Base-by-base conservation (phyloP, 2,113 vertebrate species). In the Bubalus kerabau region DNA sequence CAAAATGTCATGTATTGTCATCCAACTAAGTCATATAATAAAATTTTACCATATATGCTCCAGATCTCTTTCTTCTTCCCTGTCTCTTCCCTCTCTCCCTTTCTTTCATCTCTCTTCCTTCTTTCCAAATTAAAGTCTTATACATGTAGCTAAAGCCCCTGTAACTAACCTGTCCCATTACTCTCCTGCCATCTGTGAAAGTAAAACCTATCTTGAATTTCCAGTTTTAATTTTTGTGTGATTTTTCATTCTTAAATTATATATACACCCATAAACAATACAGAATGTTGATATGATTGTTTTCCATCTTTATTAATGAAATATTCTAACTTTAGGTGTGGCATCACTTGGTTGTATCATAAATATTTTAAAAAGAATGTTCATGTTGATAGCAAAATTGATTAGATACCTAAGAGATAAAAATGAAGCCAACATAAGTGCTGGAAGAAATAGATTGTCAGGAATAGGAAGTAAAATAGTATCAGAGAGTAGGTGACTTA, bases 331-430 rank as follows among this genome's bases (percentile, higher is more conserved):
- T 12, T 95, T 82, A 59, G 2, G 30, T 84, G 43, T 74, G 82
- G 19, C 40, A 52, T 56, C 28, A 43, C 78, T 67, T 17, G 30
- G 36, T 67, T 97, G 52, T 60, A 50, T 84, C 76, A n/a, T 36
- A 74, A 59, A 40, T 71, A 56, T 91, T 90, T 81, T 83, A 56
- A 59, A 83, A 64, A 96, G 28, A 62, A 62, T 93, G 97, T 90
- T 94, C 56, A 86, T 36, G 15, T 88, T 62, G 71, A 19, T 82
- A 86, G 8, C 48, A 56, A 93, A 94, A 89, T 26, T 91, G 59
- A 67, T 52, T 74, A 86, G 52, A 88, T 89, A 87, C 28, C 93
- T 91, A 36, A 62, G 80, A 85, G 78, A 46, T 26, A 92, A 91
- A 86, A 78, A 32, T 10, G 26, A 57, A 87, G 57, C n/a, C 19